Conservation (phyloP, 2,797 vertebrate species). For the Gorsachius magnificus region DNA sequence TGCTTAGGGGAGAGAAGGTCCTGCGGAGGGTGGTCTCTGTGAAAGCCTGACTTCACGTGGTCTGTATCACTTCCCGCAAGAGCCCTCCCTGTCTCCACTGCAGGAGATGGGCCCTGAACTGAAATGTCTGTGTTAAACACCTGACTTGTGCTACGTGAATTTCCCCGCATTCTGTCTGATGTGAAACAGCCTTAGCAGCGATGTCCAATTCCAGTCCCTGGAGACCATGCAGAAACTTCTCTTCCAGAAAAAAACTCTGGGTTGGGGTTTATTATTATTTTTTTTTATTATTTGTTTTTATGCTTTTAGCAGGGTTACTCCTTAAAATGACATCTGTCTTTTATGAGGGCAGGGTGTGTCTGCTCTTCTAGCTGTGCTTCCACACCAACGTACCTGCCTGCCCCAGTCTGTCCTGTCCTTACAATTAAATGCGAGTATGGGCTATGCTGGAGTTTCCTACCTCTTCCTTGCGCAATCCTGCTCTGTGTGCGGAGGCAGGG, state of each 20-base stretch:
- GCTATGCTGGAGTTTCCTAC: not conserved
- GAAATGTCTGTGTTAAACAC: constrained; percentile 8
- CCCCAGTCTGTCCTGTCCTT: constrained; percentile 24
- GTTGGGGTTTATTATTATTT: not conserved
- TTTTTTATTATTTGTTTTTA: not conserved
- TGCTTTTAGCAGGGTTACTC: constrained; percentile 32
- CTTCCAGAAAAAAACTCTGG: constrained; percentile 25
- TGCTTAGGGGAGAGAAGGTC: not conserved
- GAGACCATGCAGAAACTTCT: not conserved
- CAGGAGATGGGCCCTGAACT: not conserved
- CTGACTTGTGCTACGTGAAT: not conserved
- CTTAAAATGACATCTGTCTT: not conserved
- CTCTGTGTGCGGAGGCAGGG: not conserved
- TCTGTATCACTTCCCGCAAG: not conserved
- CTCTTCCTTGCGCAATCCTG: not conserved
- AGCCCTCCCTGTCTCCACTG: not conserved
- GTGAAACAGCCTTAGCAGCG: not conserved
- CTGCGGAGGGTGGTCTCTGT: not conserved
- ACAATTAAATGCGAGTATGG: constrained; percentile 50
- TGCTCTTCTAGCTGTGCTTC: constrained; percentile 49
- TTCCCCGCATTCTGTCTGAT: not conserved
- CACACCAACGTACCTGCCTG: not conserved
- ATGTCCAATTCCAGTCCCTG: not conserved
- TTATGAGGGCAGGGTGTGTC: constrained; percentile 4
- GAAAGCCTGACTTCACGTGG: not conserved